A percentile compares a stretch with the other conserved stretches of the same genome.
Conservation (phyloP, 2,888 invertebrate genomes). For the Drosophila sordidapex region DNA sequence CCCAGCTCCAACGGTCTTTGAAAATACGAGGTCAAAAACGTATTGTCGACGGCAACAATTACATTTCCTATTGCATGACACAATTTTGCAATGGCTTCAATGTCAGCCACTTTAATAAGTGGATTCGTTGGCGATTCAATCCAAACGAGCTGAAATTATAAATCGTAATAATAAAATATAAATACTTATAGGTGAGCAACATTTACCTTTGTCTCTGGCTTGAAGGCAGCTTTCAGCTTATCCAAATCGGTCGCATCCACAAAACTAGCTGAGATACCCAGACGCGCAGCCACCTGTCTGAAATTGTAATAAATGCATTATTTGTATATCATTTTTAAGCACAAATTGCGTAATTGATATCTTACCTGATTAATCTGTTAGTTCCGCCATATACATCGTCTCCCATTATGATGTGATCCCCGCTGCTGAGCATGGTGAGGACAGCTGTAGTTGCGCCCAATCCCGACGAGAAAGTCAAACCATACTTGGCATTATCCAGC, state of each 20-base stretch:
- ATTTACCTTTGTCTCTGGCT: constrained; percentile 93
- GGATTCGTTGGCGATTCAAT: constrained; percentile 99
- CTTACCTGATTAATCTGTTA: constrained; percentile 89
- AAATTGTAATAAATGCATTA: constrained; percentile 79
- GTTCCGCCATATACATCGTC: constrained; percentile 99
- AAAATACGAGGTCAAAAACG: constrained; percentile 95
- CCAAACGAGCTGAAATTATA: constrained; percentile 90
- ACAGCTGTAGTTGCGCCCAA: constrained; percentile 93
- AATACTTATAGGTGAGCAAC: background rate
- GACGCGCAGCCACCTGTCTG: constrained; percentile 87
- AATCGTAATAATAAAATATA: background rate
- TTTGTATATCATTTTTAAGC: background rate
- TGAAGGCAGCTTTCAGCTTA: constrained; percentile 89
- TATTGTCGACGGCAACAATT: constrained; percentile 95
- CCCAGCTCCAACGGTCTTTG: constrained; percentile 96
- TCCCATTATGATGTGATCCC: constrained; percentile 95
- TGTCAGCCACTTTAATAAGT: constrained; percentile 94
- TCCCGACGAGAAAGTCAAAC: constrained; percentile 94
- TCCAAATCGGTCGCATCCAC: constrained; percentile 90
- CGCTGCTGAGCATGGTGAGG: constrained; percentile 90
- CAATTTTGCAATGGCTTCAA: constrained; percentile 89
- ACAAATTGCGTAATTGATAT: background rate
- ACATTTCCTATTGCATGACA: constrained; percentile 86
- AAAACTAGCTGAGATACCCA: constrained; percentile 91
- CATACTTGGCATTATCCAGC: constrained; percentile 94